phyloP scores from a whole-genome alignment of 1,140 invertebrate genomes.

The Wasmannia auropunctata region DNA sequence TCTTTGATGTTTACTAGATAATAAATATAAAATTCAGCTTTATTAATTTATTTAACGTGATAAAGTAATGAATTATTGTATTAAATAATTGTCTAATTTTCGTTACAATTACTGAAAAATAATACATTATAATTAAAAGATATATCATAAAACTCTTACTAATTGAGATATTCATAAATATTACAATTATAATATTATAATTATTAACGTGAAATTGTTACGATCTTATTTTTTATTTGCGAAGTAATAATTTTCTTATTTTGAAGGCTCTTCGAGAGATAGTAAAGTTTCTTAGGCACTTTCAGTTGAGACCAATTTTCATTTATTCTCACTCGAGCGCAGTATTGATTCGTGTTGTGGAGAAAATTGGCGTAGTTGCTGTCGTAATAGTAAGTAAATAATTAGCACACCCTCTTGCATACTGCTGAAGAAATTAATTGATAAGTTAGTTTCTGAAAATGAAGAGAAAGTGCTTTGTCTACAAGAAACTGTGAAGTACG shows the following conservation, averaged over 20 bases:
- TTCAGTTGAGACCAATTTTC: slow-evolving; percentile 11
- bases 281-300: slow-evolving; percentile 8
- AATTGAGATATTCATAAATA: neutral
- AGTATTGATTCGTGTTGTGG: slow-evolving; percentile 37
- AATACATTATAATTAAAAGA: neutral
- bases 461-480: slow-evolving; percentile 32
- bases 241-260: slow-evolving; percentile 20
- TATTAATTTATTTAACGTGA: neutral
- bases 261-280: neutral
- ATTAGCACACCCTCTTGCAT: slow-evolving; percentile 33
- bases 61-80: neutral
- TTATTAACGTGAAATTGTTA: neutral
- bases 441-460: slow-evolving; percentile 57
- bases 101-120: neutral
- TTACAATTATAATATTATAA: neutral
- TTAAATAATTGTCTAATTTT: neutral
- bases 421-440: slow-evolving; percentile 51
- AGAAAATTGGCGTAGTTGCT: slow-evolving; percentile 39
- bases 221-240: neutral
- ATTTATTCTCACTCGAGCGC: neutral
- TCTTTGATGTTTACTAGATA: neutral
- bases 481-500: slow-evolving; percentile 45
- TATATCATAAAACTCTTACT: neutral
- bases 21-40: neutral
- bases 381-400: slow-evolving; percentile 54